These are phyloP conservation scores for Polymixis lichenea DNA, from an alignment of 2,888 invertebrate genomes.

Conservation along the genomic window DNA sequence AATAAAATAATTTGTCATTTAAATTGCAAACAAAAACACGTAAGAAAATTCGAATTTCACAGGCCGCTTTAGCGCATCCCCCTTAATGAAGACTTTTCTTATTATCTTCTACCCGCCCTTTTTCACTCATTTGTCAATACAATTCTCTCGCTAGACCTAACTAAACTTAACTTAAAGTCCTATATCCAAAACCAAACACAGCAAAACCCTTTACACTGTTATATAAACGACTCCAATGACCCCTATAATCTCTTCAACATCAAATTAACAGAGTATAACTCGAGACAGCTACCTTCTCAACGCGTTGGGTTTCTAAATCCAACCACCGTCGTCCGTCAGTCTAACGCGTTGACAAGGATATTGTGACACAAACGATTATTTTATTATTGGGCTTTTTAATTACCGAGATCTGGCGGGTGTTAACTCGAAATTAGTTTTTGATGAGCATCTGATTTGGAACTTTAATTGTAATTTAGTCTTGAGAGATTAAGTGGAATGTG, in stretches of 20 bases:
- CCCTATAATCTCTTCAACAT: slow-evolving; percentile 64
- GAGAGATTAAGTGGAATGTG: background rate
- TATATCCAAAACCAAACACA: background rate
- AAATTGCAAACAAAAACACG: too few relatives aligned
- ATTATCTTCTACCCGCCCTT: background rate
- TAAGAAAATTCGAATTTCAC: too few relatives aligned
- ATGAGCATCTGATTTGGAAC: slow-evolving; percentile 20
- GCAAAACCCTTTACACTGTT: slow-evolving; percentile 15
- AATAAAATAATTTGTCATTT: too few relatives aligned
- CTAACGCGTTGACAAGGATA: slow-evolving; percentile 82
- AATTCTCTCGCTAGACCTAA: background rate
- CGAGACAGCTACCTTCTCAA: slow-evolving; percentile 76
- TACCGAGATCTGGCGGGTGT: slow-evolving; percentile 66
- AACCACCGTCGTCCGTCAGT: slow-evolving; percentile 74
- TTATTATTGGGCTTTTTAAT: slow-evolving; percentile 67
- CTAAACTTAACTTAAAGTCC: background rate
- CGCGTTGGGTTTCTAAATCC: slow-evolving; percentile 78
- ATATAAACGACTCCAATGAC: slow-evolving; percentile 42
- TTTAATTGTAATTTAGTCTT: background rate
- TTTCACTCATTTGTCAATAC: background rate
- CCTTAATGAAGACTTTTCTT: too few relatives aligned
- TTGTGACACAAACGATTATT: slow-evolving; percentile 88
- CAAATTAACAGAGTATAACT: slow-evolving; percentile 78
- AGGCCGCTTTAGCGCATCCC: too few relatives aligned
- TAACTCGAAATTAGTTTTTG: slow-evolving; percentile 32